Conservation (phyloP, 1,140 invertebrate genomes). For the Bombus superbus region DNA sequence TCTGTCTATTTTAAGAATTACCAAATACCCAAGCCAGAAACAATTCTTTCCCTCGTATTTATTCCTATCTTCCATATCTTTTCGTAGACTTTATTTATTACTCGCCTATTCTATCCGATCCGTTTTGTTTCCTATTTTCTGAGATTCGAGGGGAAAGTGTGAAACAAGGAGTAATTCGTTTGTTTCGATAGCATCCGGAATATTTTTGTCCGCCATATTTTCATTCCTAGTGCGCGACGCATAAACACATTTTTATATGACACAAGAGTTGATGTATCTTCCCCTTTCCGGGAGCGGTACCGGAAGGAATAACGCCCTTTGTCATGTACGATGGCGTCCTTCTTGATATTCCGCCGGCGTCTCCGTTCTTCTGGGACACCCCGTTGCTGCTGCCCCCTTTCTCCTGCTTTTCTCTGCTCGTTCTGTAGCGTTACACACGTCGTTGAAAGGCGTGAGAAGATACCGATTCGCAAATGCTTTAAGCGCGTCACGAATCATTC, state of each 20-base stretch:
- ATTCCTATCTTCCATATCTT: neutral
- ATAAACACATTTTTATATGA: conserved; percentile 81
- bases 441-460: neutral
- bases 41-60: neutral
- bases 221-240: conserved; percentile 68
- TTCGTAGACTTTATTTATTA: neutral
- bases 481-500: neutral
- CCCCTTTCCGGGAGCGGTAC: conserved; percentile 52
- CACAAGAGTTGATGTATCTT: conserved; percentile 78
- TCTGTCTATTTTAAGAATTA: conserved; percentile 8
- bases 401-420: neutral
- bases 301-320: conserved; percentile 73
- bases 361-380: conserved; percentile 68
- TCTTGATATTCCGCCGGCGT: conserved; percentile 79
- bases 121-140: neutral
- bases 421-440: neutral
- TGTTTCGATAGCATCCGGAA: neutral
- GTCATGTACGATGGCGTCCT: conserved; percentile 66
- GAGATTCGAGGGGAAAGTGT: neutral
- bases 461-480: conserved; percentile 15
- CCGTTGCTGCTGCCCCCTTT: conserved; percentile 30
- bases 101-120: no score
- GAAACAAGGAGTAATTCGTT: conserved; percentile 1
- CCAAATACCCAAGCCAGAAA: neutral
- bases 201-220: conserved; percentile 49